Conservation (phyloP, 2,797 vertebrate genomes). For the Harpagifer antarcticus region DNA sequence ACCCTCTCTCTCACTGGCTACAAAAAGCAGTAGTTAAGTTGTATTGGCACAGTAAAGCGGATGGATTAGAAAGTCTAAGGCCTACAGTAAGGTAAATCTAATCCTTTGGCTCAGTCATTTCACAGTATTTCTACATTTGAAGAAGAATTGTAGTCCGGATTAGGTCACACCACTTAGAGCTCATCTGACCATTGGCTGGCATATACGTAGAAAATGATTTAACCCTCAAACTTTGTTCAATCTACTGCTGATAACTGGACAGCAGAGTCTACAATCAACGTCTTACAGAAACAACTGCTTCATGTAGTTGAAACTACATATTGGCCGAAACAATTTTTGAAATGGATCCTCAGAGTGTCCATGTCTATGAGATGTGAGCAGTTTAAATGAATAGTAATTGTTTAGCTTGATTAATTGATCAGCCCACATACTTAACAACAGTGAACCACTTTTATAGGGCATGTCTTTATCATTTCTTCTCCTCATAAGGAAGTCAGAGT, state of each 20-base stretch:
- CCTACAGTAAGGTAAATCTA: not conserved
- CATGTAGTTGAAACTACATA: constrained; percentile 29
- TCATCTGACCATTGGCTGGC: constrained; percentile 3
- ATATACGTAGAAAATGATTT: constrained; percentile 10
- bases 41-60: not conserved
- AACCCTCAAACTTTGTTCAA: constrained; percentile 8
- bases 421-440: too few relatives aligned
- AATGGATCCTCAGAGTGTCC: not conserved
- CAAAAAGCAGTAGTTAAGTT: constrained; percentile 2
- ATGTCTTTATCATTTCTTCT: constrained; percentile 15
- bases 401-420: not conserved
- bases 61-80: not conserved
- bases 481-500: not conserved
- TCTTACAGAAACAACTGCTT: constrained; percentile 5
- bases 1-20: not conserved
- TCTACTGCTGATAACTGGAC: too few relatives aligned
- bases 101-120: constrained; percentile 4
- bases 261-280: constrained; percentile 10
- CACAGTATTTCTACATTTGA: constrained; percentile 15
- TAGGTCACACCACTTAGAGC: constrained; percentile 27
- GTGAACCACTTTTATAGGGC: not conserved
- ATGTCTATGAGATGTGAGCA: not conserved
- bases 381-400: not conserved
- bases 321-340: constrained; percentile 9
- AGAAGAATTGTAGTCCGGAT: constrained; percentile 23